Evolutionary conservation across 2,888 invertebrate species (phyloP), one percentile per base, ranked within the genome.

Genomic region (Sesamia inferens): DNA sequence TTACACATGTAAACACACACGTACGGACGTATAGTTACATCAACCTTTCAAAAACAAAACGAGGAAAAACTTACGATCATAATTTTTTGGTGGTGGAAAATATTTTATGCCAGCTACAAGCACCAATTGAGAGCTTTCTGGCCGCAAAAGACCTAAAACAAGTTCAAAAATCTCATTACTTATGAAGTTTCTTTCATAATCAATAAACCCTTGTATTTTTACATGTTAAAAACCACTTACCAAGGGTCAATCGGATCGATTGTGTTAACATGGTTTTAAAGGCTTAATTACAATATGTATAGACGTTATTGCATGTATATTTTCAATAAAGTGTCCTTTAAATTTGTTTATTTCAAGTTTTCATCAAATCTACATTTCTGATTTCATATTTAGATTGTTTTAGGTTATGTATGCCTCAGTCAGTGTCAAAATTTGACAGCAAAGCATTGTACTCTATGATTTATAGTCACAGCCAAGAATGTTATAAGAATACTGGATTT

Each of bases 61-160:
- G 13, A 4, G 42, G 19, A 73, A 39, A 39, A 39, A 91, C 96
- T 95, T 96, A 98, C 98, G 94, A 85, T 97, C 97, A 93, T 97
- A 98, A 88, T 97, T 97, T 78, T 96, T 95, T 16, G 98, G 98
- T 1, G 97, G 97, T 68, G 97, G 95, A 89, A 97, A 98, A 89
- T 97, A 97, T 93, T 98, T 98, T 13, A 98, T 93, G 24, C 98
- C 98, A 78, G 93, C 92, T 78, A 77, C 81, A 39, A 89, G 82
- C 13, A 90, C 86, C 22, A 94, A 39, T 78, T 94, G 94, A 19
- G 91, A 74, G 65, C 88, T 87, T 81, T 92, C 92, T 10, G 93
- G 90, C 24, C 90, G 89, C 69, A 95, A 79, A 4, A 94, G 72
- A 55, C 92, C 95, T 95, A 82, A 44, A 90, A 90, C 1, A 72